Evolutionary conservation across 2,797 vertebrate species (phyloP).

Genomic region (Vespertilio murinus): DNA sequence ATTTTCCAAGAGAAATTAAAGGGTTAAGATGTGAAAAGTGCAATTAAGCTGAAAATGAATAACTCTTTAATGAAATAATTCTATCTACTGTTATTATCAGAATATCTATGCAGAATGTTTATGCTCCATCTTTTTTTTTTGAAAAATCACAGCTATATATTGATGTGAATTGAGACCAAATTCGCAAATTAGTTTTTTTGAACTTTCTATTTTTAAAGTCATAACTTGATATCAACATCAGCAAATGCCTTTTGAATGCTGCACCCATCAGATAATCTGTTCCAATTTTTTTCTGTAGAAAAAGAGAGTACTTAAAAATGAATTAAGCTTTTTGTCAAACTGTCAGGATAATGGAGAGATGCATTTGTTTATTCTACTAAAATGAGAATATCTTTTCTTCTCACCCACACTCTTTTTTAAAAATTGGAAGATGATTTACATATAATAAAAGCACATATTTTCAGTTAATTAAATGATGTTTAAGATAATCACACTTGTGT

Average conservation of each 20-base stretch:
- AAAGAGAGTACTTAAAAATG: background rate
- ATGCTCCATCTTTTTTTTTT: background rate
- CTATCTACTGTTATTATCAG: background rate
- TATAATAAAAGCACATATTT: background rate
- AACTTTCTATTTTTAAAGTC: constrained; percentile 46
- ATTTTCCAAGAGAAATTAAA: constrained; percentile 16
- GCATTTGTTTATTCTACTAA: constrained; percentile 31
- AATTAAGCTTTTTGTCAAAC: constrained; percentile 22
- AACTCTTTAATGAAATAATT: background rate
- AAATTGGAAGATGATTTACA: constrained; percentile 42
- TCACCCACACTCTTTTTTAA: background rate
- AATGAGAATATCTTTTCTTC: background rate
- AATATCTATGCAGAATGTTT: background rate
- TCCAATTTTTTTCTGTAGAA: background rate
- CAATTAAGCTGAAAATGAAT: constrained; percentile 1
- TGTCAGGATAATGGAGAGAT: background rate
- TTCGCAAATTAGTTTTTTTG: background rate
- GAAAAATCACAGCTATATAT: constrained; percentile 29
- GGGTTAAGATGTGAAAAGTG: background rate
- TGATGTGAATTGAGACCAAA: constrained; percentile 27
- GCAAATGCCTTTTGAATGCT: background rate
- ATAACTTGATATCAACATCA: constrained; percentile 7
- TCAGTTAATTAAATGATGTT: constrained; percentile 35
- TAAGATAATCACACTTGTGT: background rate
- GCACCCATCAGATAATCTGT: constrained; percentile 11